Evolutionary conservation across 2,797 vertebrate species (phyloP), one percentile per base, ranked within the genome.

Genomic region (Carapus acus): DNA sequence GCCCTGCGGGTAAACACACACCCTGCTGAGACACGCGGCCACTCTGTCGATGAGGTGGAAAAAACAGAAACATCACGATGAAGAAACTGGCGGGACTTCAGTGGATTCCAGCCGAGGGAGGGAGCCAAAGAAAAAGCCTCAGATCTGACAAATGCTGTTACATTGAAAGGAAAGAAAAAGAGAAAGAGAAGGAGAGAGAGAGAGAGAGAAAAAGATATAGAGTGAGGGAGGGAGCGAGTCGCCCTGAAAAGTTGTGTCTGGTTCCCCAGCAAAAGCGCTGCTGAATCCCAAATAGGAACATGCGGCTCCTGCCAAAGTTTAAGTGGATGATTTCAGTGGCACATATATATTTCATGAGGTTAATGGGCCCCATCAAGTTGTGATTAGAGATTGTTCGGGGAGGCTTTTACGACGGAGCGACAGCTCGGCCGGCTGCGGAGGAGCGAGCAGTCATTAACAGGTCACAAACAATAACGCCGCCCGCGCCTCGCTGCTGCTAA

Each of bases 301-400:
- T 68, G 75, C 77, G 59, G 58, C 71, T 69, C 62, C 72, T 84
- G 83, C 77, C 84, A 85, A 87, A 83, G 67, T 84, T 83, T 80
- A 84, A 86, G 80, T 83, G 80, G 79, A 77, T 73, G 68, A 78
- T 80, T 83, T 78, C 68, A 84, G 78, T 85, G 67, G 62, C 65
- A 73, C 69, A 77, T 82, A 73, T 85, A 84, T 83, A 82, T 83
- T 85, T 85, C 72, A 84, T 84, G 80, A 81, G 67, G 69, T 74
- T 81, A 84, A 86, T 81, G 77, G 73, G 63, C 65, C 67, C 64
- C 66, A 84, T 84, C 78, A 78, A 73, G 76, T n/a, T 69, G 67
- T 82, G 80, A 82, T 81, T 75, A 74, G 63, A 77, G 70, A 65
- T 67, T 81, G 78, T 83, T 81, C 72, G 55, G 79, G 81, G 80